phyloP scores from a whole-genome alignment of 2,113 vertebrate species.

The Thunnus maccoyii region DNA sequence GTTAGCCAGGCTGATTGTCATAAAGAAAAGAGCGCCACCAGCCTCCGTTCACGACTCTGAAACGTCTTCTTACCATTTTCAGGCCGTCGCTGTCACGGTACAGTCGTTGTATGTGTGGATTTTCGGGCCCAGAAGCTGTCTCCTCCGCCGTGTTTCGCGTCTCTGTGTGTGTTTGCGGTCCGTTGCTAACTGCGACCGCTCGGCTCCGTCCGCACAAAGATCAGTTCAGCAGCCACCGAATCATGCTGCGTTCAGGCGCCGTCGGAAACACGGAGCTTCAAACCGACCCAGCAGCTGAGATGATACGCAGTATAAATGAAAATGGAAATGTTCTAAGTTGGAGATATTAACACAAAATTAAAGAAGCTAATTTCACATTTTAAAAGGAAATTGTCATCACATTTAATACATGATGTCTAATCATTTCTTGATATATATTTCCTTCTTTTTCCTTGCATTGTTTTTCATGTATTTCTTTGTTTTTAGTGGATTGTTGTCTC shows the following conservation, averaged over 20 bases:
- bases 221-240: slow-evolving; percentile 69
- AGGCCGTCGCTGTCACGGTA: slow-evolving; percentile 33
- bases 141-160: slow-evolving; percentile 7
- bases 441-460: too few relatives aligned
- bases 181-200: slow-evolving; percentile 76
- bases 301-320: background rate
- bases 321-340: background rate
- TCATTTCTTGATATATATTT: too few relatives aligned
- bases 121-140: background rate
- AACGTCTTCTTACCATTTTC: slow-evolving; percentile 72
- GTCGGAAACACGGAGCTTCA: slow-evolving; percentile 12
- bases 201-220: slow-evolving; percentile 78
- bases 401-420: too few relatives aligned
- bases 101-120: background rate
- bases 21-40: background rate
- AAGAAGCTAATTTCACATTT: too few relatives aligned
- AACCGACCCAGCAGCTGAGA: too few relatives aligned
- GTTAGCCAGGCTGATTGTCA: slow-evolving; percentile 16
- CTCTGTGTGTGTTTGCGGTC: slow-evolving; percentile 37
- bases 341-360: background rate
- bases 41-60: fast-evolving
- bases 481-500: too few relatives aligned
- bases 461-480: too few relatives aligned
- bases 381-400: too few relatives aligned
- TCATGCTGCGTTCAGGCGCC: slow-evolving; percentile 43